Percentiles rank a stretch among this genome's conserved stretches.
Evolutionary conservation across 23 tunicate species (phyloP).

Genomic region (Aplidium turbinatum): DNA sequence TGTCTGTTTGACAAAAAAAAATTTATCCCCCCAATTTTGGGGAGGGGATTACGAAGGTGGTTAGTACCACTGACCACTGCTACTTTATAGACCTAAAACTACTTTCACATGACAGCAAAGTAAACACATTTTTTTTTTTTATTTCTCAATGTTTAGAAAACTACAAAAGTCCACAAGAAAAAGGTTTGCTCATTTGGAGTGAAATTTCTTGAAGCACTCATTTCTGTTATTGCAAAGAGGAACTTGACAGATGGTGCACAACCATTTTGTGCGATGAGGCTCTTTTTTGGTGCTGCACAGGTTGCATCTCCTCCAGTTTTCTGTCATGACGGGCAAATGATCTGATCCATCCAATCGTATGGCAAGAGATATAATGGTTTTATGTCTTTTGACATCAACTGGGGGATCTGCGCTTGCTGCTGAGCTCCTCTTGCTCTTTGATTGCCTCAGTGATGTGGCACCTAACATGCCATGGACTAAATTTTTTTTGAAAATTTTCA

Average conservation of each 20-base stretch:
- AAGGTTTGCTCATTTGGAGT: neutral
- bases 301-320: constrained; percentile 11
- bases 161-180: neutral
- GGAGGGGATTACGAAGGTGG: no score
- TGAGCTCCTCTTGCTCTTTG: neutral
- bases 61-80: constrained; percentile 14
- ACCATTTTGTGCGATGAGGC: constrained; percentile 19
- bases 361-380: constrained; percentile 4
- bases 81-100: constrained; percentile 3
- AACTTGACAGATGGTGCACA: constrained; percentile 9
- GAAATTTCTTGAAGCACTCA: constrained; percentile 9
- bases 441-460: no score
- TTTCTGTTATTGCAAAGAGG: constrained; percentile 13
- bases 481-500: constrained; percentile 2
- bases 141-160: neutral
- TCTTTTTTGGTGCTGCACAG: constrained; percentile 6
- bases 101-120: no score
- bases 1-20: no score
- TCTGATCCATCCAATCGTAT: constrained; percentile 5
- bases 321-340: neutral
- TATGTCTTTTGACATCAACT: neutral
- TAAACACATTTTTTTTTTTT: no score
- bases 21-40: no score
- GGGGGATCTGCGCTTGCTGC: neutral
- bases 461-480: neutral